Evolutionary conservation across 2,113 vertebrate genomes (phyloP), one percentile per base, ranked within the genome.

Genomic region (Corydoras sp.): DNA sequence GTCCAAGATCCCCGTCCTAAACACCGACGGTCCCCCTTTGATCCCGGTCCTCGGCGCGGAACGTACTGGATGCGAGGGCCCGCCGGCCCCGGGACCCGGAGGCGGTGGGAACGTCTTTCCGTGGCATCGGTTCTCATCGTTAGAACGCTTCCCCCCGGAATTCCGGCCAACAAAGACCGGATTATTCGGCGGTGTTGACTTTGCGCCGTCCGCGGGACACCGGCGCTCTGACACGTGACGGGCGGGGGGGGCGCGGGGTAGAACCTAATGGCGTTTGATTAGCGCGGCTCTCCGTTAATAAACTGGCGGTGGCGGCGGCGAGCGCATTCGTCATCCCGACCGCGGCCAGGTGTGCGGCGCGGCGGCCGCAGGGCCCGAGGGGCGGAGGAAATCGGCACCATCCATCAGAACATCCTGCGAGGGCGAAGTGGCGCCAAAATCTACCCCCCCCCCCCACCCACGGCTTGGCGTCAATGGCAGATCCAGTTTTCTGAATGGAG

Each of bases 101-200:
- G 66, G 75, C 83, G 86, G 87, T 91, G 88, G 85, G 90, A 89
- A 91, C 83, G 83, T 60, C 77, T 87, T 90, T 92, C 87, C 83
- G 84, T 91, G 89, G 91, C 88, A 89, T 84, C 83, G 80, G 84
- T 91, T 92, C 88, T 89, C 92, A 88, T 89, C 87, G 78, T 92
- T 92, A 92, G 91, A 88, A 77, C 78, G 53, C 87, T 92, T 94
- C 90, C 92, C 92, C 86, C 89, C 89, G 92, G 89, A 92, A 89
- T 89, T 81, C 80, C 76, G 68, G 18, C 18, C 18, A 24, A 90
- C 92, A 92, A 93, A 90, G 72, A 81, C 73, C 84, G 86, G 89
- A 92, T 93, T 93, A 89, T 94, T 84, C 88, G 70, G 74, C 56
- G 29, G 82, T 77, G 76, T 81, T 68, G 80, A 83, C 73, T 72